These are phyloP conservation scores for Oncorhynchus kisutch DNA, from an alignment of 2,113 vertebrate species.

Conservation along the genomic window DNA sequence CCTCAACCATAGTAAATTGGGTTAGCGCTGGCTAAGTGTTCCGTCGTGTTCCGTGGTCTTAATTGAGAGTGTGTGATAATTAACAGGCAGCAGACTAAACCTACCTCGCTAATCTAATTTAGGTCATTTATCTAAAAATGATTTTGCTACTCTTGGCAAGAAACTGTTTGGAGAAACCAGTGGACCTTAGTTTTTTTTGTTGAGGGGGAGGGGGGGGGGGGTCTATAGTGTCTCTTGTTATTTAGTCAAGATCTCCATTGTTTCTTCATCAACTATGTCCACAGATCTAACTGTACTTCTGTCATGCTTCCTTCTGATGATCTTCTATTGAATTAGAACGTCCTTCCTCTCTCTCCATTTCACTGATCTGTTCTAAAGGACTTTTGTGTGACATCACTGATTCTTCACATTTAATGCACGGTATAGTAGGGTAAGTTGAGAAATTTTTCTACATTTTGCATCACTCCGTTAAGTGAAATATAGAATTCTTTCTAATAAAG, in stretches of 20 bases:
- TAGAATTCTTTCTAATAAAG: no score
- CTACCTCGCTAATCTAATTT: conserved; percentile 75
- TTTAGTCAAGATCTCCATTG: no score
- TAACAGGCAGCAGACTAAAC: conserved; percentile 69
- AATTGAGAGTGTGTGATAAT: conserved; percentile 73
- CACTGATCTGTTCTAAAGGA: neutral
- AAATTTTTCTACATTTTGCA: no score
- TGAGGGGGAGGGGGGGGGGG: no score
- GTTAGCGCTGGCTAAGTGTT: conserved; percentile 73
- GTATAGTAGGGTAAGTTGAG: no score
- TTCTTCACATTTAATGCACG: neutral
- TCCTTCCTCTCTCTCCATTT: neutral
- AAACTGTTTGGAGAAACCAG: neutral
- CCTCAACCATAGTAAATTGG: conserved; percentile 64
- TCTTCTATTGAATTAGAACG: neutral
- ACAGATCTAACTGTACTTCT: neutral
- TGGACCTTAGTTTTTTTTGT: no score
- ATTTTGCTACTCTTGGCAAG: conserved; percentile 60
- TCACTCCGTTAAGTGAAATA: no score
- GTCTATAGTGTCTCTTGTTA: no score
- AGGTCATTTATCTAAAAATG: conserved; percentile 78
- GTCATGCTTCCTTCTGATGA: neutral
- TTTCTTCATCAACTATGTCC: no score
- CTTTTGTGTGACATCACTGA: neutral
- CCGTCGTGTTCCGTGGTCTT: conserved; percentile 68